Evolutionary conservation across 2,888 invertebrate species (phyloP).

Genomic region (Conops quadrifasciatus): DNA sequence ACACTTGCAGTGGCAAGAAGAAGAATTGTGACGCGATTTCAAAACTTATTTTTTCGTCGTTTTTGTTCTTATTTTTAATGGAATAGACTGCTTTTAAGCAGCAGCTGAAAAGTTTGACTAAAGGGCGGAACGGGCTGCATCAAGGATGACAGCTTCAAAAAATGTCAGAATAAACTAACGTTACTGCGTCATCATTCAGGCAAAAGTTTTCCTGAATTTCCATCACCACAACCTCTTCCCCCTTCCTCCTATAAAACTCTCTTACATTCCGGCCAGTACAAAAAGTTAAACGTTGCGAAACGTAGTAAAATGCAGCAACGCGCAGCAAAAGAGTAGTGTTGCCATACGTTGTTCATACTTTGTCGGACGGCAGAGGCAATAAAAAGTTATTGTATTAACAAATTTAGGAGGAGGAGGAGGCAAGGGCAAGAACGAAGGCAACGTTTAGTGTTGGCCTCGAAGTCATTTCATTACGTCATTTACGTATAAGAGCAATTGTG

Average conservation of each 20-base stretch:
- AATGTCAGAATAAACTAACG: neutral
- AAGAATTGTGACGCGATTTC: conserved; percentile 11
- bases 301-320: neutral
- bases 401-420: conserved; percentile 12
- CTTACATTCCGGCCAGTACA: too few species aligned
- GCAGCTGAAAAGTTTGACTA: conserved; percentile 28
- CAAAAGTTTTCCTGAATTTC: neutral
- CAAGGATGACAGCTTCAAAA: conserved; percentile 15
- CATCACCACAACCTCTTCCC: neutral
- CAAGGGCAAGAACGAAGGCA: neutral
- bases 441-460: neutral
- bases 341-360: neutral
- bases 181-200: neutral
- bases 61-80: conserved; percentile 8
- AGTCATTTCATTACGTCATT: conserved; percentile 9
- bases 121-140: conserved; percentile 26
- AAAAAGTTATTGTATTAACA: conserved; percentile 7
- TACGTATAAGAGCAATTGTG: neutral
- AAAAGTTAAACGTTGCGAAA: neutral
- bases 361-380: neutral
- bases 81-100: conserved; percentile 21
- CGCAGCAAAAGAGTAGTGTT: neutral
- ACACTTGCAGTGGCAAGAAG: conserved; percentile 4
- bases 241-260: neutral
- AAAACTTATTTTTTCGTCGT: neutral